Evolutionary conservation across 2,888 invertebrate genomes (phyloP).

Genomic region (Orthosia cruda): DNA sequence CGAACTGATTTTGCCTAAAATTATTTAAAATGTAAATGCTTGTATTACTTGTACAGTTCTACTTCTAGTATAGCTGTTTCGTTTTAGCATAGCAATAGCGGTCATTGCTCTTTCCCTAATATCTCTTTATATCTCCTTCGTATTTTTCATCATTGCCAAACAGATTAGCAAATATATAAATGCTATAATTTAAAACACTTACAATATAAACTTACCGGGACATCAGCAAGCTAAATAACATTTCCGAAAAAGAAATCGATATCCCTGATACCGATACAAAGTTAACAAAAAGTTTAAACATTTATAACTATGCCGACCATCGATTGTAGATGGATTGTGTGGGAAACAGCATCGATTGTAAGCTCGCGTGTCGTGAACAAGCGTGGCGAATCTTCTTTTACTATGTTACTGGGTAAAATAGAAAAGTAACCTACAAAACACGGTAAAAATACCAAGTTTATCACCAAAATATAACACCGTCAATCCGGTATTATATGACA

Average conservation of each 20-base stretch:
- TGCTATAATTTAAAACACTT: constrained; percentile 7
- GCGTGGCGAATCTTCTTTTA: constrained; percentile 49
- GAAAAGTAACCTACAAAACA: constrained; percentile 35
- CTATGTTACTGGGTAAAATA: constrained; percentile 54
- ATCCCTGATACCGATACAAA: constrained; percentile 47
- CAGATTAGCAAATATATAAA: no score
- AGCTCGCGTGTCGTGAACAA: constrained; percentile 68
- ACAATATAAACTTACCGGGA: constrained; percentile 51
- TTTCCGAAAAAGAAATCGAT: constrained; percentile 41
- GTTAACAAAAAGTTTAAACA: constrained; percentile 16
- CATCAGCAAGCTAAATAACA: constrained; percentile 45
- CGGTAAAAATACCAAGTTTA: constrained; percentile 4
- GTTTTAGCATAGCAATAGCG: no score
- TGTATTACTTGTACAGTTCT: no score
- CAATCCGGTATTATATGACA: neutral
- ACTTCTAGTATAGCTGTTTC: no score
- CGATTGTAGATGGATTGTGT: constrained; percentile 62
- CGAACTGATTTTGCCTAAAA: neutral
- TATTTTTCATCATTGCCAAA: neutral
- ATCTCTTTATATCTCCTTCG: neutral
- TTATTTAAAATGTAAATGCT: no score
- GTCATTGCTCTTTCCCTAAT: no score
- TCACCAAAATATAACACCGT: neutral
- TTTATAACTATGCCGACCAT: constrained; percentile 50
- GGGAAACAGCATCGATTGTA: constrained; percentile 48